Base-by-base conservation (phyloP, 2,888 invertebrate genomes). In the Dione juno region DNA sequence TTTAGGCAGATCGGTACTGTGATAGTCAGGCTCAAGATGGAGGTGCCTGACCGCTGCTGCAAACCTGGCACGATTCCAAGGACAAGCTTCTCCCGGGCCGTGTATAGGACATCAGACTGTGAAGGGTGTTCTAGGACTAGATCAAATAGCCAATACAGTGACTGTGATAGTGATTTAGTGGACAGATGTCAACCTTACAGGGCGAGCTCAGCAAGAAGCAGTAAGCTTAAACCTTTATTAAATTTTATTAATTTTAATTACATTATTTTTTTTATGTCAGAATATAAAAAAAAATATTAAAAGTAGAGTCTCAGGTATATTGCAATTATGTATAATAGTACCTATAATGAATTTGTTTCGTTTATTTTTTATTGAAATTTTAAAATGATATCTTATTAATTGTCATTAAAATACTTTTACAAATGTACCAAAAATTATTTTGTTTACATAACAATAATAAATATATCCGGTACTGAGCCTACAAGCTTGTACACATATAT, bases 151-250 rank as follows among this genome's bases (percentile, higher is more conserved):
- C 80, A 85, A 87, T 86, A 83, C 79, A 90, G 92, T 93, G 92
- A 89, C 84, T 90, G 92, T 93, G 92, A 90, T 90, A 92, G 88
- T 90, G 89, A 82, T 83, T 76, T 82, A 81, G 83, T 87, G 86
- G 85, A 84, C 78, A 87, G 84, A 84, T 82, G 80, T 84, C 85
- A 88, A 79, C 85, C 86, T 5, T 89, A 88, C 78, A 88, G 84
- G 85, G 83, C 87, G 66, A 89, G 88, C 77, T 76, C 87, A 66
- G 88, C 88, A 45, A 89, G 88, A 84, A 92, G 89, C 84, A 91
- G 92, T 93, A 92, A 92, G 92, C 83, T 75, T 75, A 76, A 74
- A 72, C 75, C 71, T 71, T 73, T 68, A 45, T 66, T 45, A 14
- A 65, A 53, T 48, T 35, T 16, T 7, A 37, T 64, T 48, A 37